phyloP scores from a whole-genome alignment of 35 echinoderm and acorn worm species.

The Acanthaster planci region DNA sequence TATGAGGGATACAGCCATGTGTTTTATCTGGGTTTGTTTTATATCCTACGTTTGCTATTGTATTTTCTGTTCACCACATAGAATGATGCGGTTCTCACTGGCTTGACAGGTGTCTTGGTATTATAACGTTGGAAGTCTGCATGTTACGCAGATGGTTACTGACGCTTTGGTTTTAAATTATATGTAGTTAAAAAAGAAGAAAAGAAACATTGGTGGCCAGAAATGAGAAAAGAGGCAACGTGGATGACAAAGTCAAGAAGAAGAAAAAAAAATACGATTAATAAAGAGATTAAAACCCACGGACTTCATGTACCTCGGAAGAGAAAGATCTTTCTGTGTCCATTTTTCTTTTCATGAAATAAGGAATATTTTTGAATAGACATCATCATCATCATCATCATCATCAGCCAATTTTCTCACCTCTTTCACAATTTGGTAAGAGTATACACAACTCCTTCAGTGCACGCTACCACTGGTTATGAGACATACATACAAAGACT shows the following conservation, averaged over 20 bases:
- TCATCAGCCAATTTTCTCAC: no score
- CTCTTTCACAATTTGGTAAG: no score
- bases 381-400: no score
- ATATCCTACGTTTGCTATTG: neutral
- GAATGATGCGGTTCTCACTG: slow-evolving; percentile 20
- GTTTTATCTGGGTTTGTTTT: neutral
- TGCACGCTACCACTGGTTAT: no score
- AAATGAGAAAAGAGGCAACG: neutral
- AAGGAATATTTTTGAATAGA: neutral
- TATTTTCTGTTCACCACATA: slow-evolving; percentile 1
- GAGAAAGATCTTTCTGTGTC: slow-evolving; percentile 20
- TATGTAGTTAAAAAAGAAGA: neutral
- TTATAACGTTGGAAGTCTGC: neutral
- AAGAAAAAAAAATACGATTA: neutral
- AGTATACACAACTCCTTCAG: no score
- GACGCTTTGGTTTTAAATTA: no score
- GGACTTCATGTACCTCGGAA: slow-evolving; percentile 25
- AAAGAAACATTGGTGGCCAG: neutral
- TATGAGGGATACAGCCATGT: neutral
- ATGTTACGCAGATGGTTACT: no score
- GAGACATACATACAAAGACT: no score
- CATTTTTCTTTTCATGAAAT: slow-evolving; percentile 12
- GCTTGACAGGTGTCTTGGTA: neutral
- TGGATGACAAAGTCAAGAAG: neutral
- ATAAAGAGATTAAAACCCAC: neutral